Conservation (phyloP, 2,113 vertebrate species). For the Psittacus erithacus region DNA sequence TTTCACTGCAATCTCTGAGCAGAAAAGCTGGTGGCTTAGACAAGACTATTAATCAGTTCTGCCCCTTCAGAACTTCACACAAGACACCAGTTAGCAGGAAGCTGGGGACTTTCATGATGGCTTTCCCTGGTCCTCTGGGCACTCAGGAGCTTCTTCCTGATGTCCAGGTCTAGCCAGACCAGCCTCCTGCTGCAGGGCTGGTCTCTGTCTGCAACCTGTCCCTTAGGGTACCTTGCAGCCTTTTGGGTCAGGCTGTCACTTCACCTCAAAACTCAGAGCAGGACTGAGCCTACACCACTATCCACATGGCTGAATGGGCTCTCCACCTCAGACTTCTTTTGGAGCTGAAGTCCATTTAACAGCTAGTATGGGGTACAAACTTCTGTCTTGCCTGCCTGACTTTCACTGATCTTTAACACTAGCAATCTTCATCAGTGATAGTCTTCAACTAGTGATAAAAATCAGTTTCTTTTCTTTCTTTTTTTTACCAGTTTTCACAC, state of each 20-base stretch:
- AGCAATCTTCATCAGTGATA: not conserved
- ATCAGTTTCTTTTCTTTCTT: not conserved
- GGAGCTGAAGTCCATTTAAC: not conserved
- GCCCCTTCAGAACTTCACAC: not conserved
- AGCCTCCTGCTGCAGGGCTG: not conserved
- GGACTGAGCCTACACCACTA: not conserved
- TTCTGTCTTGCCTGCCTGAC: not conserved
- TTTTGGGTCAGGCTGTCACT: not conserved
- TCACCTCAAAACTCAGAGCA: not conserved
- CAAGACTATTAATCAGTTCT: not conserved
- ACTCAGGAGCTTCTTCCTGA: not conserved
- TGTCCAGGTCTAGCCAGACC: not conserved
- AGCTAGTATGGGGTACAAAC: accelerated
- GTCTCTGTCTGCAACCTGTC: not conserved
- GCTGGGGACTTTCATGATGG: not conserved
- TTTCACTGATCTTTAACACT: not conserved
- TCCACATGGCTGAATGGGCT: not conserved
- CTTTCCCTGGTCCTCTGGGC: not conserved
- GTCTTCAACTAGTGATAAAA: not conserved
- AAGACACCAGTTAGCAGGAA: not conserved
- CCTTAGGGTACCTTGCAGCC: not conserved
- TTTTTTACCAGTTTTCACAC: not conserved
- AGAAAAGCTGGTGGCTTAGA: not conserved
- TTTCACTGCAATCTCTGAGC: not conserved
- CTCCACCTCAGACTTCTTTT: not conserved